A percentile compares a stretch with the other conserved stretches of the same genome.
These are phyloP conservation scores for Hypolimnas misippus DNA, from an alignment of 2,888 invertebrate genomes.

Conservation along the genomic window DNA sequence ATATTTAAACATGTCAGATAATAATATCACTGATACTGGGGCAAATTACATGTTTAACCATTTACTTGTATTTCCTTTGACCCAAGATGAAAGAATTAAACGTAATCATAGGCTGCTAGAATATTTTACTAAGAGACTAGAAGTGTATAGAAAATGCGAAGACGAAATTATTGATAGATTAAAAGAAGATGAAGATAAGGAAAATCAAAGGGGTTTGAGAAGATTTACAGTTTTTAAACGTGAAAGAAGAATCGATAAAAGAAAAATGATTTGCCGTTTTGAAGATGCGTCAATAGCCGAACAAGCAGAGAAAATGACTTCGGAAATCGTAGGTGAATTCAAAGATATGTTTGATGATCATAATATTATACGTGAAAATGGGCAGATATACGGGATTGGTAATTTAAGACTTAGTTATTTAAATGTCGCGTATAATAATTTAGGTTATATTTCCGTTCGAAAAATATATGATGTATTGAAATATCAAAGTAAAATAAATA, in stretches of 20 bases:
- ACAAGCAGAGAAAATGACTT: slow-evolving; percentile 45
- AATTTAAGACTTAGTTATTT: slow-evolving; percentile 58
- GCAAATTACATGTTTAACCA: slow-evolving; percentile 50
- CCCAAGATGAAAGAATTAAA: slow-evolving; percentile 45
- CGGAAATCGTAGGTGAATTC: slow-evolving; percentile 48
- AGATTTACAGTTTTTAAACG: not conserved
- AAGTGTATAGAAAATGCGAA: slow-evolving; percentile 45
- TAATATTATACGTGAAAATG: slow-evolving; percentile 42
- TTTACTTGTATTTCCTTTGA: slow-evolving; percentile 54
- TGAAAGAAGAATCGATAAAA: slow-evolving; percentile 6
- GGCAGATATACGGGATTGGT: slow-evolving; percentile 48
- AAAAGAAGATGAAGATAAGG: slow-evolving; percentile 19
- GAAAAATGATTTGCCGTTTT: not conserved
- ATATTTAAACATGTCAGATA: slow-evolving; percentile 61
- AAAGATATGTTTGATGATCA: slow-evolving; percentile 49
- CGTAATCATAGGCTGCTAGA: slow-evolving; percentile 42
- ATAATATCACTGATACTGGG: slow-evolving; percentile 56
- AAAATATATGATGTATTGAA: slow-evolving; percentile 51
- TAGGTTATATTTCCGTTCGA: slow-evolving; percentile 48
- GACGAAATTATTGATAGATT: slow-evolving; percentile 39
- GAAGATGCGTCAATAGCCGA: slow-evolving; percentile 29
- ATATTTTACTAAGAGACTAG: slow-evolving; percentile 44
- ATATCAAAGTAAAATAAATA: slow-evolving; percentile 50
- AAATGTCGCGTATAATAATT: slow-evolving; percentile 60
- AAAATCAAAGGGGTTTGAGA: slow-evolving; percentile 5